phyloP scores from a whole-genome alignment of 2,113 vertebrate species.

The Oreocharis arfaki region DNA sequence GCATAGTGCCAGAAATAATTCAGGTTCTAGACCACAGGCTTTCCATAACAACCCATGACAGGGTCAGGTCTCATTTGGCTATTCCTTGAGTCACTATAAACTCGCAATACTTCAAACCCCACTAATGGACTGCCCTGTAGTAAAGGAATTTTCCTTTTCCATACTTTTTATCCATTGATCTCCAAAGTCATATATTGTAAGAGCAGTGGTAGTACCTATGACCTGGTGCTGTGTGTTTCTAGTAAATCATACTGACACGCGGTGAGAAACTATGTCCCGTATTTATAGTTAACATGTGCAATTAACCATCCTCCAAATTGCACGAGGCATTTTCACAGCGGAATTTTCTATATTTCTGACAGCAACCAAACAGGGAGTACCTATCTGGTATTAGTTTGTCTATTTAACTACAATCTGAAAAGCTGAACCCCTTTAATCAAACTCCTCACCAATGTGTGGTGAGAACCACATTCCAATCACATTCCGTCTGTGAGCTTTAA shows the following conservation, averaged over 20 bases:
- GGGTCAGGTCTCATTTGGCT: background rate
- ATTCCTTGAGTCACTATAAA: background rate
- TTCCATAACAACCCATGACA: background rate
- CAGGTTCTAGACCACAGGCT: background rate
- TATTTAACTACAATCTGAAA: background rate
- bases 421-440: background rate
- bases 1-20: background rate
- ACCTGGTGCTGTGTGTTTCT: background rate
- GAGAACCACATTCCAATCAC: background rate
- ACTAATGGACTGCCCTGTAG: background rate
- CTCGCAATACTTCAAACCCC: background rate
- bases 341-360: background rate
- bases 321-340: background rate
- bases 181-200: accelerated
- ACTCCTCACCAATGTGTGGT: background rate
- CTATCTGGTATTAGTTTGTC: background rate
- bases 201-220: background rate
- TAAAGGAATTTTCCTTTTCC: background rate
- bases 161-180: background rate
- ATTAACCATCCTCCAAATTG: background rate
- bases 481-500: background rate
- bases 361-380: background rate
- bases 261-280: background rate
- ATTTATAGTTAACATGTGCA: background rate
- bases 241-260: background rate